A percentile compares a stretch with the other conserved stretches of the same genome.
Evolutionary conservation across 2,888 invertebrate species (phyloP).

Genomic region (Noctua janthe): DNA sequence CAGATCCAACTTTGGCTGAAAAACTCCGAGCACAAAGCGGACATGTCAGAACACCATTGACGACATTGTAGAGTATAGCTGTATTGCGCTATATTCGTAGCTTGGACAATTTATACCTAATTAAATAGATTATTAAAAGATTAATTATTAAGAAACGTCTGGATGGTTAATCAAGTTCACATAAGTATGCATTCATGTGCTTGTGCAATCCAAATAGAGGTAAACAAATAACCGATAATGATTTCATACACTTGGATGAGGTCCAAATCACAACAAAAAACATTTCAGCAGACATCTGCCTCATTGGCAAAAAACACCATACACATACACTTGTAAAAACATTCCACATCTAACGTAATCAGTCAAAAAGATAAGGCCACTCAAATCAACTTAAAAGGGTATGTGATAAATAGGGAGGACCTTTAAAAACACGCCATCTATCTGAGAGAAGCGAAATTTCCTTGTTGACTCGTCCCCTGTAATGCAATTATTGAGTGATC

Average conservation of each 20-base stretch:
- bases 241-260: constrained; percentile 2
- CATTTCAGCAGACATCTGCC: background rate
- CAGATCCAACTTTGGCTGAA: too few relatives aligned
- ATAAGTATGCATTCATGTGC: background rate
- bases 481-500: constrained; percentile 67
- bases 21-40: too few relatives aligned
- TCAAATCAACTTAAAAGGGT: constrained; percentile 57
- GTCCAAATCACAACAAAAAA: constrained; percentile 12
- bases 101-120: background rate
- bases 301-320: constrained; percentile 18
- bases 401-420: constrained; percentile 38
- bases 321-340: constrained; percentile 24
- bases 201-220: constrained; percentile 7
- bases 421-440: constrained; percentile 55
- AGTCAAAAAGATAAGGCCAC: constrained; percentile 42
- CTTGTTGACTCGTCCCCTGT: constrained; percentile 52
- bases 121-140: background rate
- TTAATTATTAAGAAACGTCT: background rate
- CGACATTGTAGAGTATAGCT: too few relatives aligned
- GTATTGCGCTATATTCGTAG: background rate
- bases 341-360: constrained; percentile 32
- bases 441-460: constrained; percentile 36
- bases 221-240: constrained; percentile 22
- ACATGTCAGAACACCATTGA: too few relatives aligned
- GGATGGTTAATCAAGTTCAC: background rate